These are phyloP conservation scores for Megalurothrips usitatus DNA, from an alignment of 2,888 invertebrate species.

Conservation along the genomic window DNA sequence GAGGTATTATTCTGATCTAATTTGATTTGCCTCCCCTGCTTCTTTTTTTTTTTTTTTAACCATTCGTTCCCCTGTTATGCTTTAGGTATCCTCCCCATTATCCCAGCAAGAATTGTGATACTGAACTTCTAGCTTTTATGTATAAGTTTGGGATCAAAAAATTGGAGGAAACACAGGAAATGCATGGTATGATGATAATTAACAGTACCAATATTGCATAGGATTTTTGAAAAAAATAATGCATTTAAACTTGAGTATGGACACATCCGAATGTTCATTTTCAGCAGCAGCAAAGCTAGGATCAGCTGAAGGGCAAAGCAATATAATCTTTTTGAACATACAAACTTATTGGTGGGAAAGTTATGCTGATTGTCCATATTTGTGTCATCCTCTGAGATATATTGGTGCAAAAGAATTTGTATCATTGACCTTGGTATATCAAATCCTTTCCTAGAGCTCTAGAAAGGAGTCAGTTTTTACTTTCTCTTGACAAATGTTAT, in stretches of 20 bases:
- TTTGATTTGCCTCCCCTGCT: background rate
- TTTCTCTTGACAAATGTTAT: no score
- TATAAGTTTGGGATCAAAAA: slow-evolving; percentile 10
- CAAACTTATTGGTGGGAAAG: no score
- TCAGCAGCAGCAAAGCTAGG: background rate
- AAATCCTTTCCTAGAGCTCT: no score
- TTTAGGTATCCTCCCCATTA: background rate
- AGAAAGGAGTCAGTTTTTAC: no score
- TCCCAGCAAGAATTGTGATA: slow-evolving; percentile 11
- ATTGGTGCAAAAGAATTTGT: no score
- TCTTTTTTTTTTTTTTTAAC: background rate
- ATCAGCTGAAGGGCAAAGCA: background rate
- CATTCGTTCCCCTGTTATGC: background rate
- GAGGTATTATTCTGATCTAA: background rate
- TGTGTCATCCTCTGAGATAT: no score
- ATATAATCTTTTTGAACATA: background rate
- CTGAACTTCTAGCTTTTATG: background rate
- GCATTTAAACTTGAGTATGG: background rate
- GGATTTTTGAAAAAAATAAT: background rate
- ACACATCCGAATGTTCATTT: background rate
- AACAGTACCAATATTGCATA: background rate
- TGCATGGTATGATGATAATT: background rate
- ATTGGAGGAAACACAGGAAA: background rate
- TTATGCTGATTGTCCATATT: no score
- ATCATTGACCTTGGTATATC: no score